Conservation (phyloP, 2,797 vertebrate species). For the Danio choprae region DNA sequence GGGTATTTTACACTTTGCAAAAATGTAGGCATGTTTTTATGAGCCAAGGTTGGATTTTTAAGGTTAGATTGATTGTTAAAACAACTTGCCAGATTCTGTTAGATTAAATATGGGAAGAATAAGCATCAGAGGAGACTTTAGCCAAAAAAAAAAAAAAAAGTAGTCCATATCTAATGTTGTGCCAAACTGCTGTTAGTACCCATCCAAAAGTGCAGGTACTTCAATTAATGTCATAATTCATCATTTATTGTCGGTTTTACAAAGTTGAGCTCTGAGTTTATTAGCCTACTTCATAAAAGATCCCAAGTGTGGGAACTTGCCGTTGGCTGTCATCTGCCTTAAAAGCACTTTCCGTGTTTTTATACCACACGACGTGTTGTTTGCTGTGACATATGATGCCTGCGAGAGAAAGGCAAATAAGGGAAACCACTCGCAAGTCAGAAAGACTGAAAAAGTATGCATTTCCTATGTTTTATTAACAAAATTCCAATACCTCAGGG, state of each 20-base stretch:
- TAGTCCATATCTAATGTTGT: neutral
- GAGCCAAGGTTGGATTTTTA: no score
- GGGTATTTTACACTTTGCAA: no score
- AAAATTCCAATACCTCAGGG: neutral
- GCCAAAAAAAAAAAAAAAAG: neutral
- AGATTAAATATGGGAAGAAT: neutral
- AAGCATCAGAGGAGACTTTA: neutral
- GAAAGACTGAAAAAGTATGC: neutral
- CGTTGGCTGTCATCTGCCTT: conserved; percentile 30
- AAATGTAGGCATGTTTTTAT: no score
- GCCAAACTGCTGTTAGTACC: neutral
- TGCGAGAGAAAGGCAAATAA: conserved; percentile 13
- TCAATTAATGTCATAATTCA: conserved; percentile 33
- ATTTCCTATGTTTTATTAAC: neutral
- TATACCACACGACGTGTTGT: neutral
- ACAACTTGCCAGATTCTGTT: no score
- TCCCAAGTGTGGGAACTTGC: conserved; percentile 50
- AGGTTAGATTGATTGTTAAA: no score
- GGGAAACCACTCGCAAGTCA: neutral
- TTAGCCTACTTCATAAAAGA: conserved; percentile 9
- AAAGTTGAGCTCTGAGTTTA: conserved; percentile 4
- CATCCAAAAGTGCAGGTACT: conserved; percentile 4
- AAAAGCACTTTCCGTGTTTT: conserved; percentile 15
- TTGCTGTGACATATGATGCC: conserved; percentile 16
- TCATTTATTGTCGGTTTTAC: neutral